Conservation (phyloP, 1,140 invertebrate species). For the Ceratosolen fusciceps region DNA sequence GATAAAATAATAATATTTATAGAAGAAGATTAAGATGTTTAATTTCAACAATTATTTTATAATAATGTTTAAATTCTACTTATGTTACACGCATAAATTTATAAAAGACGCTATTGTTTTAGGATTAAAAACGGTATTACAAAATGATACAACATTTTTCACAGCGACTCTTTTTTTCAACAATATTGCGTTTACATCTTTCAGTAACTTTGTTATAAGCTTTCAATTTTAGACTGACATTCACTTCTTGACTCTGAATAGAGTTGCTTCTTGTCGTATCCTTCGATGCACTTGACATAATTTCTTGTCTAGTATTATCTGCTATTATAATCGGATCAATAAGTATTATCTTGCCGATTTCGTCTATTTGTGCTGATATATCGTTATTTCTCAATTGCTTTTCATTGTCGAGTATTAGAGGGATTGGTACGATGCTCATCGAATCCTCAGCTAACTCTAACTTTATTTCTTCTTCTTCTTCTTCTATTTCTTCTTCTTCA, state of each 20-base stretch:
- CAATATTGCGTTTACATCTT: constrained; percentile 60
- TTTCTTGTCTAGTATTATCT: constrained; percentile 39
- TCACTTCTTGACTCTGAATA: constrained; percentile 58
- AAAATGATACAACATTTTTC: constrained; percentile 63
- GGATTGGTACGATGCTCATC: constrained; percentile 51
- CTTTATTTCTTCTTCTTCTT: constrained; percentile 52
- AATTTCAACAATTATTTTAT: too few relatives aligned
- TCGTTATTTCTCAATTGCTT: constrained; percentile 24
- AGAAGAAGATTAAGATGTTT: too few relatives aligned
- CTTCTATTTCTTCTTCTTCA: constrained; percentile 52
- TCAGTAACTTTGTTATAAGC: constrained; percentile 60
- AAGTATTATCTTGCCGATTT: too few relatives aligned
- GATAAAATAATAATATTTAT: too few relatives aligned
- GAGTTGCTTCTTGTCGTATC: constrained; percentile 59
- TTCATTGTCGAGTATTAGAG: constrained; percentile 49
- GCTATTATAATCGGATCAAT: neutral
- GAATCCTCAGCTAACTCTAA: constrained; percentile 54
- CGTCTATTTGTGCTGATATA: neutral
- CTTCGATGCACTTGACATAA: constrained; percentile 50
- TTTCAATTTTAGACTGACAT: constrained; percentile 57
- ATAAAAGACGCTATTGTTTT: neutral
- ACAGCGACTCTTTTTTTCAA: constrained; percentile 56
- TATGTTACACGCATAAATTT: neutral
- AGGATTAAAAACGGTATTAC: constrained; percentile 47
- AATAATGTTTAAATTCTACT: too few relatives aligned